A percentile compares a stretch with the other conserved stretches of the same genome.
These are phyloP conservation scores for Pantherophis alleghaniensis DNA, from an alignment of 2,797 vertebrate genomes.

Conservation along the genomic window DNA sequence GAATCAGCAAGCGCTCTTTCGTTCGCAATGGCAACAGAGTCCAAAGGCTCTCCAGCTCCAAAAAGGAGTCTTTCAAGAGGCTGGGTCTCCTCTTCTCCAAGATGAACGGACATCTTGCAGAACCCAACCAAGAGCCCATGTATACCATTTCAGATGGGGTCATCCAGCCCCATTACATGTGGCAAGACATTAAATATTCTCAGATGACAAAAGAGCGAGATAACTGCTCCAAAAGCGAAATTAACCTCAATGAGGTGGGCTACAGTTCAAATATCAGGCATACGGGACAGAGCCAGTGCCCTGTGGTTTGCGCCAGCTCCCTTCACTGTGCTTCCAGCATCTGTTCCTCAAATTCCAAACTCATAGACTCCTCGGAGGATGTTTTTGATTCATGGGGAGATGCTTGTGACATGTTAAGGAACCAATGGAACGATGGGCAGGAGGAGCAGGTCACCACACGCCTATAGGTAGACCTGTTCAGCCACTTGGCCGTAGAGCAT, in stretches of 20 bases:
- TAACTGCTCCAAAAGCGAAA: constrained; percentile 84
- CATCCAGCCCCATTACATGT: constrained; percentile 84
- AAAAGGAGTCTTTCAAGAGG: constrained; percentile 89
- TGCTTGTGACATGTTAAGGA: constrained; percentile 84
- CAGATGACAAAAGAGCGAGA: constrained; percentile 75
- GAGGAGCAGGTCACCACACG: constrained; percentile 93
- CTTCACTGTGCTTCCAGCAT: constrained; percentile 95
- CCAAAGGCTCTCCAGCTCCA: constrained; percentile 80
- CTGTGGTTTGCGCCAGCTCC: constrained; percentile 86
- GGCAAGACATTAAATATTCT: constrained; percentile 83
- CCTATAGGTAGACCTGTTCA: constrained; percentile 79
- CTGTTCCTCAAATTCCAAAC: constrained; percentile 90
- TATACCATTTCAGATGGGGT: constrained; percentile 93
- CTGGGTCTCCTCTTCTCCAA: constrained; percentile 90
- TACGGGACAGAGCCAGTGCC: constrained; percentile 79
- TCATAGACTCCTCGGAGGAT: constrained; percentile 91
- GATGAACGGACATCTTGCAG: constrained; percentile 82
- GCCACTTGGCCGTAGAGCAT: constrained; percentile 56
- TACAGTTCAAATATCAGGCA: constrained; percentile 71
- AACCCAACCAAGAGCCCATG: constrained; percentile 80
- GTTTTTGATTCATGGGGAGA: constrained; percentile 93
- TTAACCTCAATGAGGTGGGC: constrained; percentile 87
- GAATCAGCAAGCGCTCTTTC: constrained; percentile 81
- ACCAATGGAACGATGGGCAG: constrained; percentile 85
- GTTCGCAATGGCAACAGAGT: constrained; percentile 76